phyloP scores from a whole-genome alignment of 2,113 vertebrate genomes.

The Corvus hawaiiensis region DNA sequence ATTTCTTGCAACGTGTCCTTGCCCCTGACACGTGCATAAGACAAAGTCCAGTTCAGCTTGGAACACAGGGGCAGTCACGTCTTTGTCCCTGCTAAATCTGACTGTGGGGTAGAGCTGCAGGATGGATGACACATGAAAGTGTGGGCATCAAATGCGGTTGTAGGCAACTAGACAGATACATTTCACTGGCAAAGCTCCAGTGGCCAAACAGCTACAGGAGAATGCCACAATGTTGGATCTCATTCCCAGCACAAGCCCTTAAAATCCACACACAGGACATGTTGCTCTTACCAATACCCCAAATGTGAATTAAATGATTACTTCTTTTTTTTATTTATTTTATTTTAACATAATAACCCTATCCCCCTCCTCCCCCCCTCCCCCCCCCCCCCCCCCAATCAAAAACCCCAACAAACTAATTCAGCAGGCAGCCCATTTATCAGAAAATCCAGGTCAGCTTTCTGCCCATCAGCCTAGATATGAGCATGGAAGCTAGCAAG shows the following conservation, averaged over 20 bases:
- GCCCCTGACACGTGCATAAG: rapidly evolving
- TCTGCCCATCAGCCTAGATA: neutral
- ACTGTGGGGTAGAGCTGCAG: neutral
- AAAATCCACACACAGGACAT: neutral
- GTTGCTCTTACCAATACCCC: neutral
- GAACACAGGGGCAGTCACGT: neutral
- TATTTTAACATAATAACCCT: neutral
- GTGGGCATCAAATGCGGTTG: neutral
- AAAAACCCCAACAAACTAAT: neutral
- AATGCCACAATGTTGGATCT: neutral
- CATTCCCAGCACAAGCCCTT: neutral
- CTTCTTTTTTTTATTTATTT: neutral
- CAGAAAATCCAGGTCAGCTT: conserved; percentile 3
- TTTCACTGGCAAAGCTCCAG: neutral
- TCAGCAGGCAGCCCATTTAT: neutral
- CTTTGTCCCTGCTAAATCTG: neutral
- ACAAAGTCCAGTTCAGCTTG: neutral
- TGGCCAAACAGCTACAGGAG: neutral
- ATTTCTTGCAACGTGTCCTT: neutral
- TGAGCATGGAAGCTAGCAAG: neutral
- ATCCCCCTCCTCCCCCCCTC: too few species aligned
- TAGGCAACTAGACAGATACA: neutral
- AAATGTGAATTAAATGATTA: neutral
- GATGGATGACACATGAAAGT: neutral
- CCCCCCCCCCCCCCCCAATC: too few species aligned